A percentile compares a stretch with the other conserved stretches of the same genome.
Conservation (phyloP, 2,888 invertebrate species). For the Macropis europaea region DNA sequence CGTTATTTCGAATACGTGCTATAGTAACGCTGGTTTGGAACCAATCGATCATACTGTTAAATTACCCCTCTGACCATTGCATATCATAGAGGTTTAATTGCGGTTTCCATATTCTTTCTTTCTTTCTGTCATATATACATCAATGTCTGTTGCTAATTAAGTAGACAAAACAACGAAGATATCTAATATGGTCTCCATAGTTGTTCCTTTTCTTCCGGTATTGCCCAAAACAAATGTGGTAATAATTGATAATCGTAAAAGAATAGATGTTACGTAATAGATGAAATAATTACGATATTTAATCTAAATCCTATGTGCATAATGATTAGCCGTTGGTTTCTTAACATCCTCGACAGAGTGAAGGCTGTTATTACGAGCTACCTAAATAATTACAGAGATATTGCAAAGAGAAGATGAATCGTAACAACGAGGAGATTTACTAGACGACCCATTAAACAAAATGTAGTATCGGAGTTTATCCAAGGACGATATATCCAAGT, state of each 20-base stretch:
- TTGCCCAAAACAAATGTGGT: conserved; percentile 9
- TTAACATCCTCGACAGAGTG: conserved; percentile 23
- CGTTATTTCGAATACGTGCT: neutral
- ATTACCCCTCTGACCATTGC: neutral
- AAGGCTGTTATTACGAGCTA: conserved; percentile 12
- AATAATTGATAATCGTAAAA: conserved; percentile 24
- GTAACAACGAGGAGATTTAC: conserved; percentile 23
- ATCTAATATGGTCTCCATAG: conserved; percentile 6
- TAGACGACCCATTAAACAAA: conserved; percentile 36
- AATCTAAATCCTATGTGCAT: conserved; percentile 27
- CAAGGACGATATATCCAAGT: conserved; percentile 30
- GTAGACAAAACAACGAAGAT: conserved; percentile 29
- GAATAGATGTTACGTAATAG: conserved; percentile 17
- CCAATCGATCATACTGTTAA: neutral
- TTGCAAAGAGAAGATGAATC: conserved; percentile 21
- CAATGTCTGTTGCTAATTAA: conserved; percentile 26
- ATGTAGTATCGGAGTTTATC: conserved; percentile 34
- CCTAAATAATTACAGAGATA: conserved; percentile 8
- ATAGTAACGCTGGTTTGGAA: conserved; percentile 4
- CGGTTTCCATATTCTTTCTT: conserved; percentile 12
- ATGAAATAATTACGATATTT: conserved; percentile 31
- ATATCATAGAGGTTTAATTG: conserved; percentile 20
- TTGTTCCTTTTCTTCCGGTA: conserved; percentile 11
- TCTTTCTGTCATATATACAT: conserved; percentile 36
- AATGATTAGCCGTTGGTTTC: conserved; percentile 19